Percentiles rank a stretch among this genome's conserved stretches.
phyloP scores from a whole-genome alignment of 2,888 invertebrate species.

The Leptinotarsa peninsularis region DNA sequence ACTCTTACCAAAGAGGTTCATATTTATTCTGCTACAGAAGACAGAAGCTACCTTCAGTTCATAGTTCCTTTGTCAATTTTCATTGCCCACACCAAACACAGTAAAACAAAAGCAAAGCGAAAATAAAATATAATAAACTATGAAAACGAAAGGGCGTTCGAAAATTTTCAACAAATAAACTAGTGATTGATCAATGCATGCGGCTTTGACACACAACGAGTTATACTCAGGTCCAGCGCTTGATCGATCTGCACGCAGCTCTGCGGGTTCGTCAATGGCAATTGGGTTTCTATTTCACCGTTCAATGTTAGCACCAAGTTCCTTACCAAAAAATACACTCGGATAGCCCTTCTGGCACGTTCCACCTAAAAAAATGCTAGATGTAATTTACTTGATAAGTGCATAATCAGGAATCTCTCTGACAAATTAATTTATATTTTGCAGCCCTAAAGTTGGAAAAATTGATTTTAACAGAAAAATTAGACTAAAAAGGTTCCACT shows the following conservation, averaged over 20 bases:
- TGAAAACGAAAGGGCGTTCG: conserved; percentile 28
- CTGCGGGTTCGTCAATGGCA: conserved; percentile 90
- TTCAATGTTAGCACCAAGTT: conserved; percentile 83
- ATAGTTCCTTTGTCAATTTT: neutral
- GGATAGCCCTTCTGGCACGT: conserved; percentile 87
- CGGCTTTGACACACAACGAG: conserved; percentile 65
- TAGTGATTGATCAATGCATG: conserved; percentile 62
- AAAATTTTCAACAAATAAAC: conserved; percentile 37
- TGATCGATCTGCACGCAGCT: conserved; percentile 93
- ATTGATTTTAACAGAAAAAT: too few species aligned
- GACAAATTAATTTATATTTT: too few species aligned
- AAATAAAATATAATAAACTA: conserved; percentile 21
- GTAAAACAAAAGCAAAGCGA: conserved; percentile 20
- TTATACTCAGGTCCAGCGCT: conserved; percentile 92
- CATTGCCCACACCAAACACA: neutral
- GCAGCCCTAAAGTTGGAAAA: too few species aligned
- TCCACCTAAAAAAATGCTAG: conserved; percentile 74
- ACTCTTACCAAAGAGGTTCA: too few species aligned
- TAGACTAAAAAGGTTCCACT: too few species aligned
- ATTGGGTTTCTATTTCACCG: conserved; percentile 84
- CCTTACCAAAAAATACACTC: conserved; percentile 91
- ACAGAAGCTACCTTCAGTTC: neutral
- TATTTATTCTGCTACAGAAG: too few species aligned
- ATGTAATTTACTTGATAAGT: too few species aligned
- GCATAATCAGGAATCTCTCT: too few species aligned